These are phyloP conservation scores for Vultur gryphus DNA, from an alignment of 2,797 vertebrate genomes.

Conservation along the genomic window DNA sequence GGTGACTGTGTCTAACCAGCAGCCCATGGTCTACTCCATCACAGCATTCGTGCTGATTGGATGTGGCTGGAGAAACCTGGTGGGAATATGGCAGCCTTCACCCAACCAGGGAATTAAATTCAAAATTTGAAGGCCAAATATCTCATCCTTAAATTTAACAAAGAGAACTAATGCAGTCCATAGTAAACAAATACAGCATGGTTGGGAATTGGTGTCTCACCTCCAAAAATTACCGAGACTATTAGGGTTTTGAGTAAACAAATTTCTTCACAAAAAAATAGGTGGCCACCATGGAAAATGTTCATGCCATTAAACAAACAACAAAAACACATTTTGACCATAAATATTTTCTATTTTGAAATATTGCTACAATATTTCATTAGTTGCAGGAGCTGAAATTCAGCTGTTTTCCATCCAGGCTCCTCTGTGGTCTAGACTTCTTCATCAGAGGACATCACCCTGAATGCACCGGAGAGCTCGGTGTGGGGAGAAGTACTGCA, in stretches of 20 bases:
- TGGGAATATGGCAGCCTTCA: not conserved
- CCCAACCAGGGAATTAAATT: not conserved
- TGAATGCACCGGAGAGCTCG: not conserved
- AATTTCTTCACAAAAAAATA: not conserved
- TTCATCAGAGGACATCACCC: not conserved
- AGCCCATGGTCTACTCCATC: not conserved
- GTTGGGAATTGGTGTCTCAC: not conserved
- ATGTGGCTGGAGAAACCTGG: not conserved
- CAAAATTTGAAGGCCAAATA: not conserved
- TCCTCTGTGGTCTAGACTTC: not conserved
- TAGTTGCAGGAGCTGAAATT: not conserved
- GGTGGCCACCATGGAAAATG: not conserved
- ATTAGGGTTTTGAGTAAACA: not conserved
- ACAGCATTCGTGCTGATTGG: not conserved
- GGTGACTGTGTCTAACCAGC: not conserved
- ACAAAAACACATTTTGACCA: slow-evolving; percentile 13
- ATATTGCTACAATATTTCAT: not conserved
- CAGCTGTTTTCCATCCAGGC: not conserved
- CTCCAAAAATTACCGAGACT: not conserved
- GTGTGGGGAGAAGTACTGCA: not conserved
- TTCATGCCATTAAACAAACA: not conserved
- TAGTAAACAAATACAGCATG: not conserved
- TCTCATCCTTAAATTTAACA: not conserved
- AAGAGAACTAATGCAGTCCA: not conserved
- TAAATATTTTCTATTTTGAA: slow-evolving; percentile 52